Evolutionary conservation across 1,140 invertebrate genomes (phyloP).

Genomic region (Heterodera carotae): DNA sequence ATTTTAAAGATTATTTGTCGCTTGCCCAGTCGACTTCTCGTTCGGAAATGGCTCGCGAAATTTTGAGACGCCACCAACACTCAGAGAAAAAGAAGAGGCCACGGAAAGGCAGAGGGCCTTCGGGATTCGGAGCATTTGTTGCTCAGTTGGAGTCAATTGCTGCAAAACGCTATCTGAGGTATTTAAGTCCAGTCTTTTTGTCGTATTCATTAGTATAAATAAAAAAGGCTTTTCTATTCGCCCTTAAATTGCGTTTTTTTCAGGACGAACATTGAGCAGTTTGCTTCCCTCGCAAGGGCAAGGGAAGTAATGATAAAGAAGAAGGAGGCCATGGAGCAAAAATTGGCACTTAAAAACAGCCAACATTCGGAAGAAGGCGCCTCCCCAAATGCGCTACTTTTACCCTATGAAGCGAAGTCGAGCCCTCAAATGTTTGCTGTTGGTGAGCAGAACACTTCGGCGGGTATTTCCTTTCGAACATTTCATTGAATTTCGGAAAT

Average conservation of each 20-base stretch:
- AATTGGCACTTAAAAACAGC: not conserved
- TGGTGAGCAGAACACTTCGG: not conserved
- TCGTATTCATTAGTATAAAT: too few relatives aligned
- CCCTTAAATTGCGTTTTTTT: not conserved
- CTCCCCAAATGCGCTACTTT: not conserved
- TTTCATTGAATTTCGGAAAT: not conserved
- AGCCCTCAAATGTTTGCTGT: slow-evolving; percentile 13
- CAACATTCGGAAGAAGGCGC: not conserved
- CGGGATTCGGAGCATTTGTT: slow-evolving; percentile 3
- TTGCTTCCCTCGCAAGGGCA: not conserved
- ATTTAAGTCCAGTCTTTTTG: too few relatives aligned
- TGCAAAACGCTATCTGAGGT: slow-evolving; percentile 23
- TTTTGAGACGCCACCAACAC: slow-evolving; percentile 10
- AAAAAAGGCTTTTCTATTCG: too few relatives aligned
- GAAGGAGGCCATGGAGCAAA: not conserved
- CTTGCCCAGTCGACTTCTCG: not conserved
- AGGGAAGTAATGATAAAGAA: not conserved
- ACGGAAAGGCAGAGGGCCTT: not conserved
- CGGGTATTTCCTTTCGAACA: not conserved
- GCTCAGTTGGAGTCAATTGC: slow-evolving; percentile 28
- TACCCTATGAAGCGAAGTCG: slow-evolving; percentile 13
- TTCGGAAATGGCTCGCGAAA: not conserved
- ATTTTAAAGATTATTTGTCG: not conserved
- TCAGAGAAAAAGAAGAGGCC: slow-evolving; percentile 6
- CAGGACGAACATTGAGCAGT: slow-evolving; percentile 4